Conservation (phyloP, 2,113 vertebrate genomes). For the Piprites chloris region DNA sequence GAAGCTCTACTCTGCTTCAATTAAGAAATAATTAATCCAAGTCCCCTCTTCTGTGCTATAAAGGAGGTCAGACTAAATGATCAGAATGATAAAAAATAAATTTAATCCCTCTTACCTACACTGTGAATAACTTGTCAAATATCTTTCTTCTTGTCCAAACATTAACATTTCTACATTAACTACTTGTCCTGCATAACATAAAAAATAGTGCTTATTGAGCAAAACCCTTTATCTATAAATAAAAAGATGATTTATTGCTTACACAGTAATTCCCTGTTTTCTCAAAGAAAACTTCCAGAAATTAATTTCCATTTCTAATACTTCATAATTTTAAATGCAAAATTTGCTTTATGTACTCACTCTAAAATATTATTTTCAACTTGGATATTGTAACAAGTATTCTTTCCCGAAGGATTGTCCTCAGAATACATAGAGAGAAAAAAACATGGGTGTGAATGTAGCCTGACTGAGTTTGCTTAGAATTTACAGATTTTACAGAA, state of each 20-base stretch:
- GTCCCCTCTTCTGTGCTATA: neutral
- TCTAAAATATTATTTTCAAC: neutral
- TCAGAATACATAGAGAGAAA: neutral
- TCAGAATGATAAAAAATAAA: neutral
- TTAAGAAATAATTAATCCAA: slow-evolving; percentile 18
- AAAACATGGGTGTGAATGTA: neutral
- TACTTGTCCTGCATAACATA: neutral
- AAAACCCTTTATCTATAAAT: neutral
- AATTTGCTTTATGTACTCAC: neutral
- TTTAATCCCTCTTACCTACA: neutral
- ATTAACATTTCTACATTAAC: neutral
- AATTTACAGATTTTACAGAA: neutral
- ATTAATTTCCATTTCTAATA: neutral
- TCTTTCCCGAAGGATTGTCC: neutral
- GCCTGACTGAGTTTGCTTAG: neutral
- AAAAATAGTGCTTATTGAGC: neutral
- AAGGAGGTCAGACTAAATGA: neutral
- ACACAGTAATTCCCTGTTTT: neutral
- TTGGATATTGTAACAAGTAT: neutral
- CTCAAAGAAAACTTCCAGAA: neutral
- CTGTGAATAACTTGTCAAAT: neutral
- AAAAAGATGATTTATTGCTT: neutral
- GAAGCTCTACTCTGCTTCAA: neutral
- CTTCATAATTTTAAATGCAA: neutral
- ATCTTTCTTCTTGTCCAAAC: neutral